Conservation (phyloP, 2,797 vertebrate species). For the Myripristis murdjan region DNA sequence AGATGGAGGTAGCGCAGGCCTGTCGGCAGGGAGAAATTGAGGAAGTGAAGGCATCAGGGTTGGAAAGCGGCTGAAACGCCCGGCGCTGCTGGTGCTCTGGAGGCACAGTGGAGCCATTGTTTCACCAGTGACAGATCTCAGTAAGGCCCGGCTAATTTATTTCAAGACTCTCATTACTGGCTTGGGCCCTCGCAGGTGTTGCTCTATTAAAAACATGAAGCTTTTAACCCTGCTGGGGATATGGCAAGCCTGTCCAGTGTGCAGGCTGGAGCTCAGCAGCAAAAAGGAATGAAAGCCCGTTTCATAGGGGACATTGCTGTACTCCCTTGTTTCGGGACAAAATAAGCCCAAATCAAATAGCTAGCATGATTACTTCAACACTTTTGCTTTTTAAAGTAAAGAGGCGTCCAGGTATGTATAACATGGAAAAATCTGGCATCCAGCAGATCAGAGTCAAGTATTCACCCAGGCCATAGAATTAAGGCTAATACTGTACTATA, state of each 20-base stretch:
- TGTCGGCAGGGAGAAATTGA: slow-evolving; percentile 35
- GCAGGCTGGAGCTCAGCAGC: slow-evolving; percentile 78
- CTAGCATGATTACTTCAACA: background rate
- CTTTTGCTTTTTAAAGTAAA: background rate
- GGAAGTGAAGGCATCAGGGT: slow-evolving; percentile 44
- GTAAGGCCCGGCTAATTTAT: slow-evolving; percentile 85
- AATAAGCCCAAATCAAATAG: background rate
- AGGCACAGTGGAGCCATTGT: slow-evolving; percentile 61
- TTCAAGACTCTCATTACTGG: slow-evolving; percentile 71
- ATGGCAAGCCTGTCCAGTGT: slow-evolving; percentile 74
- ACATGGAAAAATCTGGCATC: background rate
- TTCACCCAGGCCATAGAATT: background rate
- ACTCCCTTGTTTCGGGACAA: slow-evolving; percentile 13
- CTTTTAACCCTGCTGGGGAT: slow-evolving; percentile 86
- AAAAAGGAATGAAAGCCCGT: slow-evolving; percentile 23
- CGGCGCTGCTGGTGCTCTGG: slow-evolving; percentile 7
- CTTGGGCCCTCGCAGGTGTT: slow-evolving; percentile 72
- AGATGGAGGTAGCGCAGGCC: slow-evolving; percentile 51
- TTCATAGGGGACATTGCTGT: slow-evolving; percentile 30
- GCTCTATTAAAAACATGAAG: slow-evolving; percentile 88
- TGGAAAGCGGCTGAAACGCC: slow-evolving; percentile 33
- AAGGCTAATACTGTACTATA: too few relatives aligned
- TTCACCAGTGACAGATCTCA: slow-evolving; percentile 73
- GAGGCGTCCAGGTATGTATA: background rate
- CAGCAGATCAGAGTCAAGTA: background rate